Percentiles rank a stretch among this genome's conserved stretches.
Conservation (phyloP, 2,797 vertebrate genomes). For the Rousettus madagascariensis region DNA sequence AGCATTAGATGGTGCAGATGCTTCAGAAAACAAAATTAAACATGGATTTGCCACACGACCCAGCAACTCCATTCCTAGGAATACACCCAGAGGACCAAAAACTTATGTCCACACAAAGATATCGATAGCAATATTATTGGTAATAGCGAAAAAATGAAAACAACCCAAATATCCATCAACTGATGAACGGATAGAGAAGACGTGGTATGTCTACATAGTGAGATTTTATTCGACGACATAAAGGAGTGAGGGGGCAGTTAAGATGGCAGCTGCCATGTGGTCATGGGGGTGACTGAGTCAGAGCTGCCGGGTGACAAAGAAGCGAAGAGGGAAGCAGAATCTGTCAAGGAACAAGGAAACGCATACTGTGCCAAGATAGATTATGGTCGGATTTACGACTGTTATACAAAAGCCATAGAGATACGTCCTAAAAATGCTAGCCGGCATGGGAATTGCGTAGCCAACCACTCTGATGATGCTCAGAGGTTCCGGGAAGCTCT, state of each 20-base stretch:
- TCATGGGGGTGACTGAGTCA: not conserved
- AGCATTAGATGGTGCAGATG: not conserved
- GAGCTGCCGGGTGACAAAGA: not conserved
- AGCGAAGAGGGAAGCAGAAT: slow-evolving; percentile 89
- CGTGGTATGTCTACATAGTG: not conserved
- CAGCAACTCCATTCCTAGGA: not conserved
- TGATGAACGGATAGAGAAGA: not conserved
- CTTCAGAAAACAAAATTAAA: not conserved
- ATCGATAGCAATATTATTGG: not conserved
- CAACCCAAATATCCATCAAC: not conserved
- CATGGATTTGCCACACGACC: not conserved
- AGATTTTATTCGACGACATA: not conserved
- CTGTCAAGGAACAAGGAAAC: slow-evolving; percentile 94
- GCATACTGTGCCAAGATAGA: slow-evolving; percentile 93
- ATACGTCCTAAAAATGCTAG: slow-evolving; percentile 92
- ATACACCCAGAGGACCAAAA: not conserved
- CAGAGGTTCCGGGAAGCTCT: slow-evolving; percentile 91
- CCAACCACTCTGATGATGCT: slow-evolving; percentile 93
- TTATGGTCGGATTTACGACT: slow-evolving; percentile 92
- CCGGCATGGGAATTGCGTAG: slow-evolving; percentile 93
- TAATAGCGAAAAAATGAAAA: not conserved
- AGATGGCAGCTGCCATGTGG: not conserved
- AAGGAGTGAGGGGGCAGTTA: not conserved
- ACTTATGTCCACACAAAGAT: not conserved
- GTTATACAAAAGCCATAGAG: slow-evolving; percentile 95